Base-by-base conservation (phyloP, 1,140 invertebrate genomes). In the Cecropterus lyciades region DNA sequence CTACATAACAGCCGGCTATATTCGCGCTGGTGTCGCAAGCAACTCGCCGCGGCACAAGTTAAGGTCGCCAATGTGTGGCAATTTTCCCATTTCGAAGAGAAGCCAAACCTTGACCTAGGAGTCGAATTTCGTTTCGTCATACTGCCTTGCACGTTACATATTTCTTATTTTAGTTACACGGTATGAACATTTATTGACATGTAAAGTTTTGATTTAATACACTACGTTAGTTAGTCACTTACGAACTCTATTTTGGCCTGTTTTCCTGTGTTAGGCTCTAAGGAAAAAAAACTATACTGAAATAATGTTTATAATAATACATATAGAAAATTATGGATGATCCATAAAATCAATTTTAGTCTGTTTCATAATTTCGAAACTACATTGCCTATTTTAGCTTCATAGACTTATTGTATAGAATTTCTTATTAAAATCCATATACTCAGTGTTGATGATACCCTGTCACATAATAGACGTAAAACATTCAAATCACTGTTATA, bases 1-100 rank as follows among this genome's bases (percentile, higher is more conserved):
- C 56, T 70, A 67, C 64, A 64, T 30, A 69, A 70, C 49, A 59
- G 37, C 64, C 51, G 67, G 46, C 30, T 62, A 71, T 67, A 62
- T 66, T 67, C 53, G 65, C 60, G 53, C 56, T 91, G 89, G 78
- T 78, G 82, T 82, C 82, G 89, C 81, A 72, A 70, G 73, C 79
- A 71, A 84, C 77, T 83, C 75, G 80, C 73, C 70, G 73, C 70
- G 77, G 72, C 72, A 73, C 77, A 76, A 83, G 87, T 83, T 89
- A 89, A 89, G 88, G 86, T 90, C 85, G 81, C 71, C 66, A 70
- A 79, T 85, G 64, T 91, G 87, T 89, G 85, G 89, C 86, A 91
- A 91, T 91, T 88, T 87, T 89, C 85, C 86, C 89, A 90, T 89
- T 91, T 88, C 87, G 86, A 90, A 89, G 89, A 89, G 79, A 89